phyloP scores from a whole-genome alignment of 2,113 vertebrate genomes.

The Illadopsis cleaveri region DNA sequence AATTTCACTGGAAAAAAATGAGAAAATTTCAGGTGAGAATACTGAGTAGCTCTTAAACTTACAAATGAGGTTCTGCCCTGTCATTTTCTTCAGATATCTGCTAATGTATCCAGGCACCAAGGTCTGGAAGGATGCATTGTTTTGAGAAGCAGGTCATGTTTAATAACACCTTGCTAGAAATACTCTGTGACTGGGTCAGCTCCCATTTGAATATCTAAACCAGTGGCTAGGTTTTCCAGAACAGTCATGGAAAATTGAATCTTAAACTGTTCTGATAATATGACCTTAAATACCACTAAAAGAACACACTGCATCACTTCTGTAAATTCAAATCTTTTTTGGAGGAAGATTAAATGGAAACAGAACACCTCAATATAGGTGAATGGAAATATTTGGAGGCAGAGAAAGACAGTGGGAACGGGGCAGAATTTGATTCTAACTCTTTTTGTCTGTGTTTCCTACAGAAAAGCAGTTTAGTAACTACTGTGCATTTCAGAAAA shows the following conservation, averaged over 20 bases:
- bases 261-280: not conserved
- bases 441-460: not conserved
- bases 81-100: not conserved
- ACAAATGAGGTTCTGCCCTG: not conserved
- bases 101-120: not conserved
- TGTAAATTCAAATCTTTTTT: not conserved
- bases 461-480: not conserved
- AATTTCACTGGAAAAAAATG: not conserved
- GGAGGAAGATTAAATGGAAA: not conserved
- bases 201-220: constrained; percentile 26
- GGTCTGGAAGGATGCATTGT: not conserved
- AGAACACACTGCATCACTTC: not conserved
- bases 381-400: not conserved
- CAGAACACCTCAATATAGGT: not conserved
- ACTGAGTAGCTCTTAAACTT: not conserved
- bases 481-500: not conserved
- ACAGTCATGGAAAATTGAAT: not conserved
- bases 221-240: not conserved
- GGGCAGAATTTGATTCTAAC: not conserved
- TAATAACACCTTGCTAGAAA: constrained; percentile 43
- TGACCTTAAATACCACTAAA: not conserved
- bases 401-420: not conserved
- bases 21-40: not conserved
- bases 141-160: constrained; percentile 42
- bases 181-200: not conserved